phyloP scores from a whole-genome alignment of 2,113 vertebrate genomes.

The Nycticorax nycticorax region DNA sequence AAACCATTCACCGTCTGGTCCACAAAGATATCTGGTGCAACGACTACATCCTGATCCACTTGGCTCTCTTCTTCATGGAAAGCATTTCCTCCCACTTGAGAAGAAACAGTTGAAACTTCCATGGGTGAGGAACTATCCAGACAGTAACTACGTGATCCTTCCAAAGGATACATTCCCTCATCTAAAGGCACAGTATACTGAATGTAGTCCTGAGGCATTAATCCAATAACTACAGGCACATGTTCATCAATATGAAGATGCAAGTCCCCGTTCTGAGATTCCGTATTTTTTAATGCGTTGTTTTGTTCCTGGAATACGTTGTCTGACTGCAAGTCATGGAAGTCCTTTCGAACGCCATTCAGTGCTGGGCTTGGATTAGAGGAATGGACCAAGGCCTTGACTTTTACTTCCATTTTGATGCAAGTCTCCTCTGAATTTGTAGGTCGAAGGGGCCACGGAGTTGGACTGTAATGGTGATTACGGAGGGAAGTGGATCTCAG shows the following conservation, averaged over 20 bases:
- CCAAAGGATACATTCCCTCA: constrained; percentile 93
- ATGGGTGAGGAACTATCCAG: constrained; percentile 91
- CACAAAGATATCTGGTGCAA: constrained; percentile 89
- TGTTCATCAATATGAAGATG: constrained; percentile 92
- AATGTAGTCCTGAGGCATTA: constrained; percentile 97
- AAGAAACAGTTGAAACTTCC: constrained; percentile 85
- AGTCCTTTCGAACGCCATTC: constrained; percentile 92
- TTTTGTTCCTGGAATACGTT: constrained; percentile 84
- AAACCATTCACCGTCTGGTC: constrained; percentile 87
- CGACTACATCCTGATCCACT: constrained; percentile 81
- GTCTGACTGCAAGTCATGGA: constrained; percentile 89
- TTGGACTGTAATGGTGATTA: constrained; percentile 95
- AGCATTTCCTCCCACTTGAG: constrained; percentile 77
- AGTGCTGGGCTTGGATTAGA: constrained; percentile 88
- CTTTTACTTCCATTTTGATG: constrained; percentile 95
- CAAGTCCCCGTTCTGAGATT: constrained; percentile 85
- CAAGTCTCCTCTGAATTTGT: constrained; percentile 93
- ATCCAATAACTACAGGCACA: constrained; percentile 96
- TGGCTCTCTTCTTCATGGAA: constrained; percentile 83
- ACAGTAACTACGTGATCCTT: constrained; percentile 89
- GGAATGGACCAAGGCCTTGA: constrained; percentile 95
- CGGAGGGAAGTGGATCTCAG: constrained; percentile 91
- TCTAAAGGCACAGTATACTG: constrained; percentile 99
- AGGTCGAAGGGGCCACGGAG: constrained; percentile 93
- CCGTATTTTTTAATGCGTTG: constrained; percentile 81